These are phyloP conservation scores for Gymnorhina tibicen DNA, from an alignment of 2,113 vertebrate species.

Conservation along the genomic window DNA sequence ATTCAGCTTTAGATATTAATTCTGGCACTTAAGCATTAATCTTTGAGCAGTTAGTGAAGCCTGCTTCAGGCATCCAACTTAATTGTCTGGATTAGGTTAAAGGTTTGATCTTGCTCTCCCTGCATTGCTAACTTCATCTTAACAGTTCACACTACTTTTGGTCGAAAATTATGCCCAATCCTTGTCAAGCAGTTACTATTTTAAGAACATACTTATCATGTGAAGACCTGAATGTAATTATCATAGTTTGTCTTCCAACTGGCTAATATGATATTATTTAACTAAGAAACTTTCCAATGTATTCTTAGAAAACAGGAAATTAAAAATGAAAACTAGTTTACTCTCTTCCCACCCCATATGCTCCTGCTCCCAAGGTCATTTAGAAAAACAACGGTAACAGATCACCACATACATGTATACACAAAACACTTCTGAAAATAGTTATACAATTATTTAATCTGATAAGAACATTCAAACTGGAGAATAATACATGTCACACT, in stretches of 20 bases:
- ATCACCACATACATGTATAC: neutral
- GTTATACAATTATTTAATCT: neutral
- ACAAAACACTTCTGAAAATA: neutral
- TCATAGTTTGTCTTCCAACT: neutral
- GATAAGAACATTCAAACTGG: neutral
- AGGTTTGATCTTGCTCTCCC: neutral
- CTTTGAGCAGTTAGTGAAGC: neutral
- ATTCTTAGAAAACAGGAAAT: neutral
- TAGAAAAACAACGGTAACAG: neutral
- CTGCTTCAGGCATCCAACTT: neutral
- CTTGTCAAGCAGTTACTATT: neutral
- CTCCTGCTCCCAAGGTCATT: neutral
- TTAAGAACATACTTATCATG: neutral
- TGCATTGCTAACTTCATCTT: neutral
- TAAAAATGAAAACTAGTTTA: neutral
- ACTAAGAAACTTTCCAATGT: neutral
- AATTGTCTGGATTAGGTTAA: neutral
- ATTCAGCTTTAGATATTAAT: neutral
- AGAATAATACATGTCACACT: neutral
- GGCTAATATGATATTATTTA: neutral
- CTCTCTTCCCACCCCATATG: neutral
- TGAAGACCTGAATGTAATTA: neutral
- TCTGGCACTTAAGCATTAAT: neutral
- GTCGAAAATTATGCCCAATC: neutral
- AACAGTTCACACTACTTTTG: neutral